Evolutionary conservation across 1,140 invertebrate species (phyloP).

Genomic region (Neotoxoptera formosana): DNA sequence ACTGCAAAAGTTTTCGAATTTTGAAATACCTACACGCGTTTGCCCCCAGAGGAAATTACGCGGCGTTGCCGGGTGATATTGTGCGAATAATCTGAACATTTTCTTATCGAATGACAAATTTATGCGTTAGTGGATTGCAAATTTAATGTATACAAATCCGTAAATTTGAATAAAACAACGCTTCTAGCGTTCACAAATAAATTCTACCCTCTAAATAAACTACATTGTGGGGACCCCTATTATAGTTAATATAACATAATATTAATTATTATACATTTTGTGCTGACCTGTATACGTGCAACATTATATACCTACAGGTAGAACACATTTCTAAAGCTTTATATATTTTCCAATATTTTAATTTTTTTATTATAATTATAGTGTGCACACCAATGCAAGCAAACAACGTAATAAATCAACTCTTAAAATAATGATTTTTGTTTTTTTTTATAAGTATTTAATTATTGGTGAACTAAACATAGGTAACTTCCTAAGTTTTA

Average conservation of each 20-base stretch:
- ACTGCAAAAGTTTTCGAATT: conserved; percentile 16
- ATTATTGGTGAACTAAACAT: no score
- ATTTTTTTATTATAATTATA: background rate
- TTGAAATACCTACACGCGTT: background rate
- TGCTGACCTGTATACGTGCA: background rate
- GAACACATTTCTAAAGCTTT: background rate
- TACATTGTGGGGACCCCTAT: background rate
- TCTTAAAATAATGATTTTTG: background rate
- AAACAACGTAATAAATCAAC: background rate
- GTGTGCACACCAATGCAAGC: background rate
- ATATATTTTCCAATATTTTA: background rate
- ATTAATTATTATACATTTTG: conserved; percentile 16
- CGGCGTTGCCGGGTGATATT: background rate
- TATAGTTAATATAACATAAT: background rate
- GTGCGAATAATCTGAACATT: background rate
- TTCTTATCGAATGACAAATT: conserved; percentile 34
- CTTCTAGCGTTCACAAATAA: background rate
- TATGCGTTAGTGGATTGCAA: background rate
- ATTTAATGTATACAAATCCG: conserved; percentile 20
- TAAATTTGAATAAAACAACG: conserved; percentile 8
- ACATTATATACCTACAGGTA: background rate
- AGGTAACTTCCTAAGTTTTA: no score
- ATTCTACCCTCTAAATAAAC: background rate
- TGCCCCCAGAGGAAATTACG: background rate
- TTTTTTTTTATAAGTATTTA: background rate